Evolutionary conservation across 2,113 vertebrate species (phyloP), one percentile per base, ranked within the genome.

Genomic region (Bombycilla garrulus): DNA sequence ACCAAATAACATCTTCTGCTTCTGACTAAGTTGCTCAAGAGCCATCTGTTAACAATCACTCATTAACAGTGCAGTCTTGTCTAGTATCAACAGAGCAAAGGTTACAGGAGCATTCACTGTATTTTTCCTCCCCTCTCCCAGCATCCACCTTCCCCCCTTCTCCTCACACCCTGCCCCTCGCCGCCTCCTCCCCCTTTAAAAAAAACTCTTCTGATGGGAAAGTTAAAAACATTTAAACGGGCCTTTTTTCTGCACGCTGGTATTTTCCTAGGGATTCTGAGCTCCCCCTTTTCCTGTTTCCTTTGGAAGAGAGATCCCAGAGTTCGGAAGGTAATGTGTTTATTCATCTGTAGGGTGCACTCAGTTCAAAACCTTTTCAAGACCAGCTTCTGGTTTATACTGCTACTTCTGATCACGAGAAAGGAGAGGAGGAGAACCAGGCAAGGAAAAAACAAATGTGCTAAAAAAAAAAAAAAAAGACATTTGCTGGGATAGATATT

Each of bases 231-330:
- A 98, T 33, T 97, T 97, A 98, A 98, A 98, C 91, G 92, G 92
- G 96, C 96, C 93, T 97, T 97, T 98, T 98, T 98, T 98, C 97
- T 98, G 95, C 97, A 97, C 19, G n/a, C 92, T 97, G 97, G 96
- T 98, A 98, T 99, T 99, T 99, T 98, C 97, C 97, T 98, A 98
- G 98, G 98, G 98, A 98, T 98, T 98, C 98, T 96, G 88, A 98
- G 98, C 98, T 98, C 97, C 97, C 98, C 96, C 98, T 98, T 98
- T 99, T 99, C 98, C 98, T 99, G 98, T 99, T 99, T 98, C 98
- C 98, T 97, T 99, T 99, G 98, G 98, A 99, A 98, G 95, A 93
- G 61, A 62, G 95, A 96, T 97, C 95, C 97, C 98, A 96, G 97
- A 93, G 98, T 98, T 97, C 98, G 97, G 97, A 99, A 98, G 98